Evolutionary conservation across 2,113 vertebrate genomes (phyloP), one percentile per base, ranked within the genome.

Genomic region (Nesogale talazaci): DNA sequence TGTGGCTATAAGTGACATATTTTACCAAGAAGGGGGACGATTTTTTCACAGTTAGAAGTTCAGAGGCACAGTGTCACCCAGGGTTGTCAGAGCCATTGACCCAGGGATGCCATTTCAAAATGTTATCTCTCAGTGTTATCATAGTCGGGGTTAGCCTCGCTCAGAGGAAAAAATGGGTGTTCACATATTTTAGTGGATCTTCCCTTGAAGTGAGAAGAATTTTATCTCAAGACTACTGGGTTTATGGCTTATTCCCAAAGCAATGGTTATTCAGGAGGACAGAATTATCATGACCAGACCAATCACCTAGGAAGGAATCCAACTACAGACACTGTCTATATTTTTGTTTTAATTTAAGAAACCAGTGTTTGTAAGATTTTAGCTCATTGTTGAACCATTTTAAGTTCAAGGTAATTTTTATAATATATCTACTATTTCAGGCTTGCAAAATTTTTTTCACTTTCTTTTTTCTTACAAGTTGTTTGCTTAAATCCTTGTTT

Each of bases 401-500:
- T 61, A 25, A 61, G 7, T 19, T 22, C 23, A 61, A 25, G 59
- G 23, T 52, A 52, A 52, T 52, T 52, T 52, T 52, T 52, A 52
- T 52, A 9, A 17, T 31, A 15, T 4, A 61, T 5, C 70, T 91
- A 15, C 87, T 14, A 34, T 63, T 83, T 94, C 10, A 36, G 8
- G 40, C 69, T 83, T 84, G 16, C 84, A 78, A 46, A 11, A 80
- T 59, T 52, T 86, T 31, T 31, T 65, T 22, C 5, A 59, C 19
- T 2, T 94, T 59, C 90, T 29, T 83, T 93, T 9, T 59, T 89
- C 67, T 78, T 87, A 46, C 87, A 87, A 69, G 29, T 65, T 4
- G 0, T 19, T 85, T n/a, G 1, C 15, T 34, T 89, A 9, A 79
- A 63, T 79, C 29, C 0, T 29, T 90, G 63, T 11, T 56, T 10